Percentiles rank a stretch among this genome's conserved stretches.
Conservation (phyloP, 1,140 invertebrate species). For the Leptopilina clavipes region DNA sequence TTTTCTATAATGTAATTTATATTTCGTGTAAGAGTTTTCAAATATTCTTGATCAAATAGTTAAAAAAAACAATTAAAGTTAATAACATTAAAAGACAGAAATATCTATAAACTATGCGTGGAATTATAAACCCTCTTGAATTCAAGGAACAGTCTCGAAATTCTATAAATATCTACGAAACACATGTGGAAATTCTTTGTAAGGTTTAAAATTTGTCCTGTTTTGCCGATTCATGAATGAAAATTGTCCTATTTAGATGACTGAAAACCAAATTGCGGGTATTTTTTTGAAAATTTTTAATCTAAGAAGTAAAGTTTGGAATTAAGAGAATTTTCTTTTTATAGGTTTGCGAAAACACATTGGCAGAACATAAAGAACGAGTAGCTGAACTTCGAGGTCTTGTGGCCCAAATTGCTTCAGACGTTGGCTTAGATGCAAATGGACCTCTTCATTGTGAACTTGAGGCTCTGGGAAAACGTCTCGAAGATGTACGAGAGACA, state of each 20-base stretch:
- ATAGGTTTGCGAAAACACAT: slow-evolving; percentile 84
- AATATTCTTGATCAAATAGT: too few species aligned
- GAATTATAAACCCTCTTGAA: background rate
- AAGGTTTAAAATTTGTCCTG: background rate
- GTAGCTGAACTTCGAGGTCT: slow-evolving; percentile 83
- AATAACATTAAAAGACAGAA: background rate
- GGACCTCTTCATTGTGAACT: slow-evolving; percentile 84
- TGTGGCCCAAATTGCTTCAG: slow-evolving; percentile 84
- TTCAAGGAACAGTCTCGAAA: slow-evolving; percentile 12
- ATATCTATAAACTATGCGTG: background rate
- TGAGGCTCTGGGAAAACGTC: slow-evolving; percentile 83
- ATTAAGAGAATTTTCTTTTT: too few species aligned
- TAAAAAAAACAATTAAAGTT: too few species aligned
- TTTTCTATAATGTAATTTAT: background rate
- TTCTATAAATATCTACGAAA: slow-evolving; percentile 13
- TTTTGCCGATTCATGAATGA: background rate
- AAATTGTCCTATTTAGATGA: too few species aligned
- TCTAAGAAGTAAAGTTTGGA: too few species aligned
- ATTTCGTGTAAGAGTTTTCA: too few species aligned
- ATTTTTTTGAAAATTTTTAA: too few species aligned
- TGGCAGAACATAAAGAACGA: slow-evolving; percentile 81
- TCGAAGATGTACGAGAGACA: slow-evolving; percentile 84
- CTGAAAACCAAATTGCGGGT: too few species aligned
- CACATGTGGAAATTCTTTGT: slow-evolving; percentile 21
- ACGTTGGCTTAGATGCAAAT: slow-evolving; percentile 82